Evolutionary conservation across 2,888 invertebrate genomes (phyloP).

Genomic region (Leptopilina drosophilae): DNA sequence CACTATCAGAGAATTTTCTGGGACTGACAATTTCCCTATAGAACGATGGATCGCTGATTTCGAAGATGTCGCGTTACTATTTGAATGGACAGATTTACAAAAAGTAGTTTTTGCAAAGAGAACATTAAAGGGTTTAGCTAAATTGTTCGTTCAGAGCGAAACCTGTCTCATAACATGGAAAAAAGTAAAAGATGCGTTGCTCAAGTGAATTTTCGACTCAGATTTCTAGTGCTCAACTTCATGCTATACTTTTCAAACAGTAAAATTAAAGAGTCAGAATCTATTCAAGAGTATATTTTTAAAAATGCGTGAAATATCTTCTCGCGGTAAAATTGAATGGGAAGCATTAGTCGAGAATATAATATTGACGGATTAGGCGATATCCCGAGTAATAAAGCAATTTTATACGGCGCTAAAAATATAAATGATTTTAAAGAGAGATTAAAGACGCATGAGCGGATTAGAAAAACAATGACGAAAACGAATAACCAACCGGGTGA

Average conservation of each 20-base stretch:
- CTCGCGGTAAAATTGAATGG: constrained; percentile 38
- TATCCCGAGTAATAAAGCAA: constrained; percentile 29
- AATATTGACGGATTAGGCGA: constrained; percentile 41
- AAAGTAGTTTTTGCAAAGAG: constrained; percentile 44
- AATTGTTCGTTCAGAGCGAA: constrained; percentile 45
- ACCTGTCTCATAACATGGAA: constrained; percentile 38
- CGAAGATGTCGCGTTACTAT: constrained; percentile 44
- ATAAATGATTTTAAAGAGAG: background rate
- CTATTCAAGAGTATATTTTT: constrained; percentile 47
- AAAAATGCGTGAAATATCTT: constrained; percentile 44
- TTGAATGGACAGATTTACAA: constrained; percentile 45
- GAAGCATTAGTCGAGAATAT: constrained; percentile 44
- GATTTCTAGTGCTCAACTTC: constrained; percentile 43
- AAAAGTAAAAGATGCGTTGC: constrained; percentile 25
- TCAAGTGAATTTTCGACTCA: constrained; percentile 43
- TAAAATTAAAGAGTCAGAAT: constrained; percentile 43
- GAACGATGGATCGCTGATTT: constrained; percentile 47
- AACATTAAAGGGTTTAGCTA: constrained; percentile 41
- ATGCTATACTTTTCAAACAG: constrained; percentile 43
- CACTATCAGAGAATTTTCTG: constrained; percentile 42
- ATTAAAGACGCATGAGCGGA: constrained; percentile 1
- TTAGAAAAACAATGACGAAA: background rate
- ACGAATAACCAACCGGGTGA: background rate
- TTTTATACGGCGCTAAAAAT: background rate
- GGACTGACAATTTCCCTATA: constrained; percentile 36